Base-by-base conservation (phyloP, 2,113 vertebrate genomes). In the Scalopus aquaticus region DNA sequence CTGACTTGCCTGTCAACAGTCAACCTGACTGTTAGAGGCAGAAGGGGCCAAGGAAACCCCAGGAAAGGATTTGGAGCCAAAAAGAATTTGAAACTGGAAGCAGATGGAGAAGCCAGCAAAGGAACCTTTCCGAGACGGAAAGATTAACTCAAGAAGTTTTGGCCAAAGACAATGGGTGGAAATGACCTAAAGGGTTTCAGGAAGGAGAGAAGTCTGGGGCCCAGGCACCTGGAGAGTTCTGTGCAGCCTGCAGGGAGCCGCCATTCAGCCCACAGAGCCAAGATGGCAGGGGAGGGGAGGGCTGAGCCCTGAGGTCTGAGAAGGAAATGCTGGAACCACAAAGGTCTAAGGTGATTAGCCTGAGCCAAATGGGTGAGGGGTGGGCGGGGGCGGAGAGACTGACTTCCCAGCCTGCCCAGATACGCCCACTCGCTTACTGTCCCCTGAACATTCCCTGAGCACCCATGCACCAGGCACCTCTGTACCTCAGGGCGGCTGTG, bases 121-220 rank as follows among this genome's bases (percentile, higher is more conserved):
- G 73, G 54, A 54, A 69, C 4, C 78, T 70, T 60, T 32, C 58
- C 1, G 1, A 83, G 84, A 82, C 58, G 69, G 95, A 86, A 90
- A 89, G 89, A 89, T 35, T 44, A 82, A 69, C 54, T 93, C 84
- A 65, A 88, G 82, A 46, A 74, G 56, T 39, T n/a, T 9, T 32
- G 7, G 64, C 35, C 32, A 2, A 46, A 81, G 83, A 97, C 95
- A 96, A 96, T 97, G 60, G 74, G 39, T 95, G 96, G 96, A 97
- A 96, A 49, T 96, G 96, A 92, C 93, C 79, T 81, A 88, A 94
- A 94, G 96, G 49, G 44, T 49, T 96, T 80, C 70, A 62, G 93
- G 86, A 46, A 22, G 90, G 69, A 51, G 88, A n/a, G 80, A 60
- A 35, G 67, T 74, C 67, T 24, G 49, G 3, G 37, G n/a, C 15